phyloP scores from a whole-genome alignment of 2,888 invertebrate genomes.

The Hypercompe scribonia region DNA sequence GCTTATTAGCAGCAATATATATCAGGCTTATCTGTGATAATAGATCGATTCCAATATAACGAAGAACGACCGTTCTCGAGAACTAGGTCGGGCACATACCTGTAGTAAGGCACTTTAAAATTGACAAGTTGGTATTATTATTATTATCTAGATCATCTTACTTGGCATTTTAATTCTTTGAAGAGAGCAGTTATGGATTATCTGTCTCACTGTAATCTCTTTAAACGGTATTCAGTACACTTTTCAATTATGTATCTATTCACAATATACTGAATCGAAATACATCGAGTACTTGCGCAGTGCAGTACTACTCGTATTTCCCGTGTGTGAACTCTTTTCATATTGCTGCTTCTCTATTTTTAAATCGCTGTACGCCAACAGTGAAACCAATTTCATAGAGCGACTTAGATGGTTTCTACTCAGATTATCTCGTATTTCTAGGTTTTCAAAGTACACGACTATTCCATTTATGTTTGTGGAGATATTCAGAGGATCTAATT shows the following conservation, averaged over 20 bases:
- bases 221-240: background rate
- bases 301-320: constrained; percentile 32
- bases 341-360: constrained; percentile 48
- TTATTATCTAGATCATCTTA: too few relatives aligned
- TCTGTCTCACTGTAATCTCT: background rate
- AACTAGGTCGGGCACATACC: too few relatives aligned
- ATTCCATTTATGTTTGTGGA: constrained; percentile 79
- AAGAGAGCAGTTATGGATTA: background rate
- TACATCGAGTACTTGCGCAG: constrained; percentile 6
- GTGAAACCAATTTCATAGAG: constrained; percentile 55
- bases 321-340: constrained; percentile 28
- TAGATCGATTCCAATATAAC: too few relatives aligned
- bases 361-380: constrained; percentile 54
- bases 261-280: background rate
- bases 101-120: too few relatives aligned
- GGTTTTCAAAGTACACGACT: constrained; percentile 74
- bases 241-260: background rate
- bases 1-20: too few relatives aligned
- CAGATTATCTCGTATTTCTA: constrained; percentile 72
- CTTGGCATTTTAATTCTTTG: too few relatives aligned
- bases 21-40: too few relatives aligned
- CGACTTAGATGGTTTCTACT: constrained; percentile 59
- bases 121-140: too few relatives aligned
- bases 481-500: constrained; percentile 68
- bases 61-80: too few relatives aligned